phyloP scores from a whole-genome alignment of 2,797 vertebrate genomes.

The Mycteria americana region DNA sequence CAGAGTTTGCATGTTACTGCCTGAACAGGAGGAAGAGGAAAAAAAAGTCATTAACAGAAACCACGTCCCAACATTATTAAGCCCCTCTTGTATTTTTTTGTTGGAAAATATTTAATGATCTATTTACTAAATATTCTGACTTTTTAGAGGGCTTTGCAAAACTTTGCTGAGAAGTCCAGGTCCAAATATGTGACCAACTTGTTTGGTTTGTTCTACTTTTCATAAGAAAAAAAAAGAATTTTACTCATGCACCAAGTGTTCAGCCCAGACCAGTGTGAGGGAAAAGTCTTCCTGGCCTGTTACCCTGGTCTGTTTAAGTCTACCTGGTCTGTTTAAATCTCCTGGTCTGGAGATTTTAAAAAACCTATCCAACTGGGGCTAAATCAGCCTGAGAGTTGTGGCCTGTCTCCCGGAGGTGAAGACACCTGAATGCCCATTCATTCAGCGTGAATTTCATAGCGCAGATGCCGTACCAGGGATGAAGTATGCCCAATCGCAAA shows the following conservation, averaged over 20 bases:
- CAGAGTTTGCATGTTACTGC: conserved; percentile 18
- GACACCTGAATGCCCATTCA: not conserved
- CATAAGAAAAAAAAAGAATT: not conserved
- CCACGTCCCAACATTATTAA: not conserved
- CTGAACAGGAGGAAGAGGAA: conserved; percentile 3
- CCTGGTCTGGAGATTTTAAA: not conserved
- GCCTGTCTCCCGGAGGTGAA: not conserved
- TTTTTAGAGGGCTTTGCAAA: not conserved
- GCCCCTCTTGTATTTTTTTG: not conserved
- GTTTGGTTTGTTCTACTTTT: not conserved
- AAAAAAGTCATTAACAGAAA: conserved; percentile 33
- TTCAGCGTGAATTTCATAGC: not conserved
- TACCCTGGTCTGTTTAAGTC: not conserved
- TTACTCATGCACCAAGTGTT: not conserved
- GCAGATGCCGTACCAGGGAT: not conserved
- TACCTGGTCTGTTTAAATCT: no score
- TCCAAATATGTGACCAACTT: not conserved
- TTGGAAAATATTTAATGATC: not conserved
- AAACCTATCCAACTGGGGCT: not conserved
- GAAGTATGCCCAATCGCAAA: not conserved
- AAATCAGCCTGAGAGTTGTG: not conserved
- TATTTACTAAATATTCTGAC: not conserved
- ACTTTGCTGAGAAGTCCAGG: not conserved
- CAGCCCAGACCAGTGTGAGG: not conserved
- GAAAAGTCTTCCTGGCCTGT: not conserved